These are phyloP conservation scores for Dicrurus megarhynchus DNA, from an alignment of 2,113 vertebrate genomes.

Conservation along the genomic window DNA sequence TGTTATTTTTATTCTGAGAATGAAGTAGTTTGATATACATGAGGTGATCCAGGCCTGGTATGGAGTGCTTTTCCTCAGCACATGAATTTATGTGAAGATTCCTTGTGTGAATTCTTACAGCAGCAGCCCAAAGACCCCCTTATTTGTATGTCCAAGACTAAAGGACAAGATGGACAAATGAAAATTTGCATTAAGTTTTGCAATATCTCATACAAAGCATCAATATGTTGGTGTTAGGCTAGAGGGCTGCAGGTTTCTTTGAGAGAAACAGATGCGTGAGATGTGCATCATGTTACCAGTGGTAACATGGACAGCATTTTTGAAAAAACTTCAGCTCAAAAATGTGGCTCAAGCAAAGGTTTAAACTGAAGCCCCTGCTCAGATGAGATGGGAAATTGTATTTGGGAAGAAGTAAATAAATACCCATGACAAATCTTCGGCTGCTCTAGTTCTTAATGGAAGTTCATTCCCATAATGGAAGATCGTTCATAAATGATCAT, in stretches of 20 bases:
- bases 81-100: background rate
- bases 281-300: background rate
- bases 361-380: background rate
- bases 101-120: background rate
- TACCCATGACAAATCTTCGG: background rate
- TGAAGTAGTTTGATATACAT: background rate
- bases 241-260: background rate
- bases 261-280: background rate
- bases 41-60: background rate
- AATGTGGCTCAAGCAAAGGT: background rate
- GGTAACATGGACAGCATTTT: background rate
- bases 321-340: background rate
- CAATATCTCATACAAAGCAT: background rate
- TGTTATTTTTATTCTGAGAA: background rate
- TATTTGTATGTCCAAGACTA: background rate
- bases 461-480: background rate
- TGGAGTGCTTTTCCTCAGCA: background rate
- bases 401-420: background rate
- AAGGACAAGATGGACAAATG: background rate
- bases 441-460: background rate
- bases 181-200: background rate
- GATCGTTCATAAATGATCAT: background rate
- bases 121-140: accelerated
- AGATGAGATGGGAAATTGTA: background rate
- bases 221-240: background rate